Evolutionary conservation across 2,888 invertebrate genomes (phyloP), one percentile per base, ranked within the genome.

Genomic region (Ormyrus thymus): DNA sequence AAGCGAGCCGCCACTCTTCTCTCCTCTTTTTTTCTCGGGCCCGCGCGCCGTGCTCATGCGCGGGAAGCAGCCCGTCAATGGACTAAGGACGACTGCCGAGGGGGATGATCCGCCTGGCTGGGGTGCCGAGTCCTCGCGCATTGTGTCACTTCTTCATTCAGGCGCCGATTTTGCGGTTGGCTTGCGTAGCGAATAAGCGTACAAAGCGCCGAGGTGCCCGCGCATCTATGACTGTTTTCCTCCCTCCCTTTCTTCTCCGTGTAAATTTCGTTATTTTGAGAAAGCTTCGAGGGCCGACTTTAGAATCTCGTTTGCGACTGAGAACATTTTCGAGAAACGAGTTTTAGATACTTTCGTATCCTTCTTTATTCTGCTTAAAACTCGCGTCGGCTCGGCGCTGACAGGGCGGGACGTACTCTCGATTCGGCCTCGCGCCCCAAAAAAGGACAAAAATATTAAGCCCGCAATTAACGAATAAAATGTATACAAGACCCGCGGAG

Each of bases 81-180:
- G 58, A 15, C 56, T 50, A 81, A 82, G 82, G 83, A 83, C 83
- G 82, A 82, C 80, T 83, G 58, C 82, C 76, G 78, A 81, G 75
- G 81, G 82, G 82, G 76, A 83, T 78, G 76, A 71, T 81, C 15
- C 50, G 68, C 68, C 53, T 4, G 51, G 70, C 53, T 50, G 56
- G 11, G 62, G 43, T n/a, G 64, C 46, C 56, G 68, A 51, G 68
- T 61, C 29, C 55, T 13, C 43, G 43, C 50, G 70, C 78, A 87
- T 89, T 89, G 89, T 88, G 89, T 89, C 89, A 88, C 85, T 89
- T 88, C 85, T 88, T 88, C 88, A 87, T 89, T 89, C 87, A 88
- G 71, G 87, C 85, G 85, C 87, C 86, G 90, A 90, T 90, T 90
- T 90, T 90, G 90, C 87, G 90, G 90, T 89, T 84, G 89, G 88